Base-by-base conservation (phyloP, 2,888 invertebrate genomes). In the Parapristionchus giblindavisi region DNA sequence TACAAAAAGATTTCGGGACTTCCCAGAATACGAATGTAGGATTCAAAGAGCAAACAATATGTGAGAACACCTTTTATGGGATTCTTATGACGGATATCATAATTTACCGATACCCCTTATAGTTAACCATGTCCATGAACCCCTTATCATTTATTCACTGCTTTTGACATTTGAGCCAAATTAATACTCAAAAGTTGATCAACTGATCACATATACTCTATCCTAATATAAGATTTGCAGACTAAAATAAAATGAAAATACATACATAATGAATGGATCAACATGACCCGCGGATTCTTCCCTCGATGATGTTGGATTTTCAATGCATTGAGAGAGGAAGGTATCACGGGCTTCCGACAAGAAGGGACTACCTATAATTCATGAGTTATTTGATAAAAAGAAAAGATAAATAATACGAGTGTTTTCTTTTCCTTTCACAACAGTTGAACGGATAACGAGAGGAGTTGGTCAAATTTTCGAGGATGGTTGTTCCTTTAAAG, bases 241-340 rank as follows among this genome's bases (percentile, higher is more conserved):
- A 56, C 8, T 17, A 56, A 21, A 56, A 8, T 8, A 56, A n/a
- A 29, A 51, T 54, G 34, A n/a, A 24, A 51, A 40, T 40, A 75
- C 79, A 74, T 5, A 81, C 82, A 76, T 74, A 1, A 81, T 70
- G 65, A 79, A 81, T 5, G 83, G 81, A 78, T 83, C 81, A 0
- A 83, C 77, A 32, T 80, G 76, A 34, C 66, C 56, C 0, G 54
- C 75, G 24, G 58, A 66, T 14, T 43, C 60, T 1, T 75, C 29
- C 51, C 79, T 61, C 43, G 80, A 77, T 21, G 65, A 74, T 11
- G 78, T 78, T 36, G 81, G 83, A 21, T 76, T 63, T 38, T 76
- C 77, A 43, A 83, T 79, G 73, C 83, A 81, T 43, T 76, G 24
- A 17, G 60, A 66, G 34, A 83, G 36, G 54, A 75, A 75, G 27